These are phyloP conservation scores for Phallusia fumigata DNA, from an alignment of 23 tunicate genomes.

Conservation along the genomic window DNA sequence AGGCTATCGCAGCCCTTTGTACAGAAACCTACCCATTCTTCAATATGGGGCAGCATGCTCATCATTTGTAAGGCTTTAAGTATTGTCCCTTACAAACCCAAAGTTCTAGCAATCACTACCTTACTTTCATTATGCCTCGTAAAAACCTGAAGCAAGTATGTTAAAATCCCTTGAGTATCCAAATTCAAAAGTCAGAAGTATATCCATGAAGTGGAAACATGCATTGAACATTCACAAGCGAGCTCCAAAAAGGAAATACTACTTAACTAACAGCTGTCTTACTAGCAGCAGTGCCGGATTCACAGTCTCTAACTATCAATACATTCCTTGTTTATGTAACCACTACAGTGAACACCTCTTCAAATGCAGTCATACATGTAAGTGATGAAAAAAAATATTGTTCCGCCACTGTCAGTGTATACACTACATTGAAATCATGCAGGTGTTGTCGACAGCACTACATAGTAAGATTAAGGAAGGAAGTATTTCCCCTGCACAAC, in stretches of 20 bases:
- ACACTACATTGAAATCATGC: neutral
- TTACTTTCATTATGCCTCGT: neutral
- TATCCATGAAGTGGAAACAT: neutral
- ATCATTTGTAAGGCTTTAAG: slow-evolving; percentile 37
- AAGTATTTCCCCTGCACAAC: slow-evolving; percentile 12
- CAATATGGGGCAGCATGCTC: slow-evolving; percentile 88
- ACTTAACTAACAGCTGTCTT: neutral
- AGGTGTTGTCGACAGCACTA: slow-evolving; percentile 3
- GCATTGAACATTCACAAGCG: neutral
- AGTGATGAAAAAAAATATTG: neutral
- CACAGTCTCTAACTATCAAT: neutral
- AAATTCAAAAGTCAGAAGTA: neutral
- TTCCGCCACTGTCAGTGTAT: neutral
- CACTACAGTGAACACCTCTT: neutral
- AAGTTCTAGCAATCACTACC: neutral
- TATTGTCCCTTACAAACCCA: neutral
- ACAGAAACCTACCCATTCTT: slow-evolving; percentile 70
- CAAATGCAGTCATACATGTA: neutral
- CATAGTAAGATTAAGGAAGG: slow-evolving; percentile 16
- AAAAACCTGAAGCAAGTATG: neutral
- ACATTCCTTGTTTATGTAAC: neutral
- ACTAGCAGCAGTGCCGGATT: neutral
- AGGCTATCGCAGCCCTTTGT: neutral
- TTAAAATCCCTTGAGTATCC: neutral
- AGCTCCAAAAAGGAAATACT: neutral